Evolutionary conservation across 1,140 invertebrate species (phyloP).

Genomic region (Hormaphis cornu): DNA sequence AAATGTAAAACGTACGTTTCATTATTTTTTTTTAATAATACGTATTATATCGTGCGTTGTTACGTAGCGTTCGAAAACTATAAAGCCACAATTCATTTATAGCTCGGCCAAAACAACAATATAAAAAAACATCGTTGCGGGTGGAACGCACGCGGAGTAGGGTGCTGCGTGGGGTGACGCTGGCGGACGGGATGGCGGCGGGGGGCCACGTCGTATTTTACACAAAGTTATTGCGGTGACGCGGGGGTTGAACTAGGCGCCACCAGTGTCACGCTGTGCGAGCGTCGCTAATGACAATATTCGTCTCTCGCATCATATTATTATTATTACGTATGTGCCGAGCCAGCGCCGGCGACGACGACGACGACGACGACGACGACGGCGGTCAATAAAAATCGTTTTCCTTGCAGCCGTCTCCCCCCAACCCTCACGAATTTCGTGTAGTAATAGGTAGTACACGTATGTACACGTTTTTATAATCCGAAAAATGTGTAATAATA

Average conservation of each 20-base stretch:
- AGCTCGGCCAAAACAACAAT: too few relatives aligned
- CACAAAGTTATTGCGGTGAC: conserved; percentile 4
- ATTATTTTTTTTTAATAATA: too few relatives aligned
- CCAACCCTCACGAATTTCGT: not conserved
- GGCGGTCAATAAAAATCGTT: conserved; percentile 17
- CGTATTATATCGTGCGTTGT: too few relatives aligned
- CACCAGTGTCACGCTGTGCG: conserved; percentile 30
- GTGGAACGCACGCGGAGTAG: conserved; percentile 28
- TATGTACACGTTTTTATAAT: conserved; percentile 3
- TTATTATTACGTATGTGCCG: not conserved
- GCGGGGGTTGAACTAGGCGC: conserved; percentile 24
- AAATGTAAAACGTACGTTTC: too few relatives aligned
- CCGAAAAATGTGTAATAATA: not conserved
- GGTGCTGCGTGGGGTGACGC: too few relatives aligned
- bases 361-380: not conserved
- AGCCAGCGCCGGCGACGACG: not conserved
- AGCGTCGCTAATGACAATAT: conserved; percentile 30
- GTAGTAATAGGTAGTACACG: not conserved
- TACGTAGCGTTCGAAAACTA: too few relatives aligned
- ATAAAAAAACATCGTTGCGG: conserved; percentile 5
- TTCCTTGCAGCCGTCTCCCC: not conserved
- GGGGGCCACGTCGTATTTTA: conserved; percentile 10
- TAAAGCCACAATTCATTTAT: too few relatives aligned
- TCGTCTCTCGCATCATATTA: not conserved
- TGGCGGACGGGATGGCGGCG: not conserved